A percentile compares a stretch with the other conserved stretches of the same genome.
These are phyloP conservation scores for Hyalella azteca DNA, from an alignment of 2,888 invertebrate species.

Conservation along the genomic window DNA sequence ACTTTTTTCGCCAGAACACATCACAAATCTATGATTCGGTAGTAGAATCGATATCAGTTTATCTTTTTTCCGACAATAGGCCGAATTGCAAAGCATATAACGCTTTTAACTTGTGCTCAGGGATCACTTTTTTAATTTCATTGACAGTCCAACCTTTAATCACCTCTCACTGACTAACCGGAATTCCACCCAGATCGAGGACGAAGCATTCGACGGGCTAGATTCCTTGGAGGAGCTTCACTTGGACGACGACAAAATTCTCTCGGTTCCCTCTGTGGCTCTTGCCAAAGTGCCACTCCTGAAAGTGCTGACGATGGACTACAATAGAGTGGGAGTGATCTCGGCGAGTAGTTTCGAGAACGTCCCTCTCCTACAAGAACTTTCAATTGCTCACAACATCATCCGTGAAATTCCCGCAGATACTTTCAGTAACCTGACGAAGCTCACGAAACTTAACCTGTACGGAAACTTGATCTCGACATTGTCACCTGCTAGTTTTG, in stretches of 20 bases:
- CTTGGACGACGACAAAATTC: constrained; percentile 84
- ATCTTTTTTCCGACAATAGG: too few species aligned
- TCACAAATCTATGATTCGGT: too few species aligned
- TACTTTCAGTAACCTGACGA: constrained; percentile 77
- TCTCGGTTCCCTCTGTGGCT: constrained; percentile 82
- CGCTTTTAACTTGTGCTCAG: too few species aligned
- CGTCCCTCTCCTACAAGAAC: constrained; percentile 71
- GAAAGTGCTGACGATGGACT: constrained; percentile 73
- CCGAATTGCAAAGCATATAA: too few species aligned
- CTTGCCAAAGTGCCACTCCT: constrained; percentile 74
- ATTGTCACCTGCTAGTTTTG: constrained; percentile 75
- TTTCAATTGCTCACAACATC: constrained; percentile 75
- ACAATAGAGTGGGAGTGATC: constrained; percentile 83
- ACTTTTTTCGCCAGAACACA: too few species aligned
- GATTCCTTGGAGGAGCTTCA: constrained; percentile 77
- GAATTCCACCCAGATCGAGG: constrained; percentile 85
- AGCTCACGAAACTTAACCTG: constrained; percentile 76
- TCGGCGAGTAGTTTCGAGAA: constrained; percentile 74
- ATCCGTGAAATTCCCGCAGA: constrained; percentile 79
- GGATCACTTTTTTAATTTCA: too few species aligned
- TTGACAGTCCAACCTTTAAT: too few species aligned
- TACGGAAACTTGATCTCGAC: constrained; percentile 79
- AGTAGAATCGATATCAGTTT: too few species aligned
- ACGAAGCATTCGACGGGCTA: constrained; percentile 84
- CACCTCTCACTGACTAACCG: too few species aligned